These are phyloP conservation scores for Alouatta caraya DNA, from an alignment of 2,797 vertebrate genomes.

Conservation along the genomic window DNA sequence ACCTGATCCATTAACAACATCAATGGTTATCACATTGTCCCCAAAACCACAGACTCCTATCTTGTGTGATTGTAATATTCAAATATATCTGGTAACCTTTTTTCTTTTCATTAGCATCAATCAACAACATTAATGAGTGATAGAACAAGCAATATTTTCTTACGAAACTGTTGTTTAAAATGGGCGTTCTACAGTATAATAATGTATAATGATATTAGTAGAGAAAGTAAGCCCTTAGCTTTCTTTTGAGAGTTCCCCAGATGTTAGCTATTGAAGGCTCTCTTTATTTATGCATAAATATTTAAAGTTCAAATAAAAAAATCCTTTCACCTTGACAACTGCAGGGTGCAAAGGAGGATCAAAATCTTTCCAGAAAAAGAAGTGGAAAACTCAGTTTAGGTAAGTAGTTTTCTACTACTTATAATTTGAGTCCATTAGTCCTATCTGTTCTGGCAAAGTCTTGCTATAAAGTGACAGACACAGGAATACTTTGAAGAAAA, in stretches of 20 bases:
- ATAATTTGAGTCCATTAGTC: background rate
- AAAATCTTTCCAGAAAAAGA: slow-evolving; percentile 47
- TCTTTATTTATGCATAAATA: slow-evolving; percentile 54
- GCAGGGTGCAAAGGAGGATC: background rate
- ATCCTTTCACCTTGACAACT: slow-evolving; percentile 37
- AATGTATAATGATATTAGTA: slow-evolving; percentile 59
- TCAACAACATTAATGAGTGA: slow-evolving; percentile 17
- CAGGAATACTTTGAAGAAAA: slow-evolving; percentile 37
- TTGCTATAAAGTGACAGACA: slow-evolving; percentile 4
- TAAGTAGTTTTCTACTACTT: background rate
- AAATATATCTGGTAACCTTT: background rate
- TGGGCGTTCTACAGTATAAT: slow-evolving; percentile 48
- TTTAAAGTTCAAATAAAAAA: slow-evolving; percentile 48
- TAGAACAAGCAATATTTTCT: background rate
- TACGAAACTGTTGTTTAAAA: slow-evolving; percentile 31
- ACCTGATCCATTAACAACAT: background rate
- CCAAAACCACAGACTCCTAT: background rate
- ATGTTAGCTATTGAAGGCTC: background rate
- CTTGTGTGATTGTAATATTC: background rate
- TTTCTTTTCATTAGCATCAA: background rate
- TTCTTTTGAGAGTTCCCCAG: slow-evolving; percentile 10
- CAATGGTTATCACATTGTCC: background rate
- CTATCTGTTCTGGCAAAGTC: slow-evolving; percentile 1
- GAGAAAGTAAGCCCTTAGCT: slow-evolving; percentile 11
- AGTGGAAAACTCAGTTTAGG: background rate